These are phyloP conservation scores for Strix aluco DNA, from an alignment of 2,113 vertebrate genomes.

Conservation along the genomic window DNA sequence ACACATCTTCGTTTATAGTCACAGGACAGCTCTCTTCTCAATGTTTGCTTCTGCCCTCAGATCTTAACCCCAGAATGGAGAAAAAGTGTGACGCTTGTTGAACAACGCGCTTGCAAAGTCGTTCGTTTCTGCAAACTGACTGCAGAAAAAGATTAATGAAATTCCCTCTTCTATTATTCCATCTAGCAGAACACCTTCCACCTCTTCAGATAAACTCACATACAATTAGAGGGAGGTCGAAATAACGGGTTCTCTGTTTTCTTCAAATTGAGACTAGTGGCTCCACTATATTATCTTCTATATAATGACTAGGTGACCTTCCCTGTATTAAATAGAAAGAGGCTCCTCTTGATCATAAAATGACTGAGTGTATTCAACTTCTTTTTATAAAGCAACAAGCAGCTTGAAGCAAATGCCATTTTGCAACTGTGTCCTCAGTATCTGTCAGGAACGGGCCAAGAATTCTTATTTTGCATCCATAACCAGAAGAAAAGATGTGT, in stretches of 20 bases:
- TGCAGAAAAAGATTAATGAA: not conserved
- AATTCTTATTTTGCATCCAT: not conserved
- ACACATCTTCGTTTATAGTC: conserved; percentile 6
- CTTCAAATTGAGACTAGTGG: not conserved
- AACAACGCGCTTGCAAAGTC: not conserved
- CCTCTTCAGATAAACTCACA: not conserved
- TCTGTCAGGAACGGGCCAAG: not conserved
- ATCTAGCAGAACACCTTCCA: not conserved
- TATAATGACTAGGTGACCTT: not conserved
- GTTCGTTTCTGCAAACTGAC: not conserved
- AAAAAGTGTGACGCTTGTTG: not conserved
- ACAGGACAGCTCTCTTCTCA: not conserved
- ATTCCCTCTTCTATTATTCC: not conserved
- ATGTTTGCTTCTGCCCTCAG: not conserved
- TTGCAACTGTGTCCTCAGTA: not conserved
- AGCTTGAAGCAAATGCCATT: not conserved
- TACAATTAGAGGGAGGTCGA: not conserved
- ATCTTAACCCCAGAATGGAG: not conserved
- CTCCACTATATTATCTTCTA: not conserved
- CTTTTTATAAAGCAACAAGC: not conserved
- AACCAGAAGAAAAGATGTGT: not conserved
- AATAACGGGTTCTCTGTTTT: not conserved
- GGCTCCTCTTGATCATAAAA: not conserved
- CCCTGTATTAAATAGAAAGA: not conserved
- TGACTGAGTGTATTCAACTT: not conserved